Conservation (phyloP, 2,797 vertebrate species). For the Chelon auratus region DNA sequence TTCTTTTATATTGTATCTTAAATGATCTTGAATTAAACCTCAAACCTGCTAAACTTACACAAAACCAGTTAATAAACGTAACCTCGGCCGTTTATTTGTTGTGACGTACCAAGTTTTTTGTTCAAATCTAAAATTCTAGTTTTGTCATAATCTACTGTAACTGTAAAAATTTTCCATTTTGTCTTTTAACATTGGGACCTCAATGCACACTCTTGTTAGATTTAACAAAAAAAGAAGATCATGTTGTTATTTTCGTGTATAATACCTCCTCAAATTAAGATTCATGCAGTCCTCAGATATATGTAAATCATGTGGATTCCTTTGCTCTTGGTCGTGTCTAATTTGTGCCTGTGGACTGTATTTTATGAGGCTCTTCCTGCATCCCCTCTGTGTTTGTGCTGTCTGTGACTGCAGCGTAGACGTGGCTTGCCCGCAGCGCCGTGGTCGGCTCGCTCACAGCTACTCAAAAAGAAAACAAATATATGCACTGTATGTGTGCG, state of each 20-base stretch:
- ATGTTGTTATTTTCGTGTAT: conserved; percentile 11
- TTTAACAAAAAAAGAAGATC: background rate
- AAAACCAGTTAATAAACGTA: background rate
- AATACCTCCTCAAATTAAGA: conserved; percentile 10
- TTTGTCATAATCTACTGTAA: conserved; percentile 21
- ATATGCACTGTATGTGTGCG: conserved; percentile 24
- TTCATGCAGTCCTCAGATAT: background rate
- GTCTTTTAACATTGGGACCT: conserved; percentile 36
- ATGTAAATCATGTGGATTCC: conserved; percentile 1
- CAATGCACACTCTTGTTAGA: conserved; percentile 10
- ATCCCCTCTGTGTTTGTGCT: conserved; percentile 47
- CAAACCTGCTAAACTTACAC: background rate
- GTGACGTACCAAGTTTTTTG: background rate
- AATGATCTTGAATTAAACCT: background rate
- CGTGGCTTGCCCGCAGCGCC: conserved; percentile 38
- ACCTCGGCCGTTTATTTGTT: background rate
- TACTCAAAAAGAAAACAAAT: conserved; percentile 32
- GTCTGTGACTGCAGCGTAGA: conserved; percentile 46
- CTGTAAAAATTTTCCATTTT: conserved; percentile 7
- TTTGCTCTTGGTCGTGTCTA: conserved; percentile 25
- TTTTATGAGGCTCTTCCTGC: conserved; percentile 38
- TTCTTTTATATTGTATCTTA: background rate
- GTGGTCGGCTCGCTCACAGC: conserved; percentile 35
- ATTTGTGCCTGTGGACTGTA: conserved; percentile 40
- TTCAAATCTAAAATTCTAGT: background rate